Conservation (phyloP, 1,140 invertebrate genomes). For the Adelges cooleyi region DNA sequence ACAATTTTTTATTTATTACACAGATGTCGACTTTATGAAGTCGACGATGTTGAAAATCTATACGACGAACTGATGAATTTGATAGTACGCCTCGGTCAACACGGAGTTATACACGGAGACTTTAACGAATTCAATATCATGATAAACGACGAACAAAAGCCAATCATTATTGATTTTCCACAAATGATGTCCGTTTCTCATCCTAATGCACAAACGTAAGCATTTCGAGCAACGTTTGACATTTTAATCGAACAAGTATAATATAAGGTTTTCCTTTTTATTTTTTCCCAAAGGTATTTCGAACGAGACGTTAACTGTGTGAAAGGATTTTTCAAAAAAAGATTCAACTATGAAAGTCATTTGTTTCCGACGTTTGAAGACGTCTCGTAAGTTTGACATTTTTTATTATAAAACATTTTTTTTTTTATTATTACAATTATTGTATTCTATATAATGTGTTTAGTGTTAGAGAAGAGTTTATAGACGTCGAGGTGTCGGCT, state of each 20-base stretch:
- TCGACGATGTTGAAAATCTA: slow-evolving; percentile 63
- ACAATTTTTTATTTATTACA: no score
- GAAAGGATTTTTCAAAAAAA: slow-evolving; percentile 78
- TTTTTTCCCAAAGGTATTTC: slow-evolving; percentile 59
- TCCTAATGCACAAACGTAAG: slow-evolving; percentile 77
- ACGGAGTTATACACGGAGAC: slow-evolving; percentile 96
- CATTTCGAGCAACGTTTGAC: slow-evolving; percentile 10
- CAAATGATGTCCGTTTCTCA: slow-evolving; percentile 97
- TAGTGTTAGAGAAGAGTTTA: slow-evolving; percentile 58
- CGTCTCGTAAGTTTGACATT: slow-evolving; percentile 44
- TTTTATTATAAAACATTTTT: slow-evolving; percentile 30
- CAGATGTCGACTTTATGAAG: slow-evolving; percentile 69
- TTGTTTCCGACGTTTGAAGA: slow-evolving; percentile 76
- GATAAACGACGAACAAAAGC: slow-evolving; percentile 64
- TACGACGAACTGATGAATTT: slow-evolving; percentile 95
- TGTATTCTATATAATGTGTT: slow-evolving; percentile 27
- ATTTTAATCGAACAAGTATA: not conserved
- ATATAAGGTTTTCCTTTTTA: not conserved
- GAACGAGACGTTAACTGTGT: slow-evolving; percentile 91
- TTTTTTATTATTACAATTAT: not conserved
- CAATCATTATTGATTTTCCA: slow-evolving; percentile 95
- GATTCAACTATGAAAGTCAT: slow-evolving; percentile 86
- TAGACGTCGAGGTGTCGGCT: slow-evolving; percentile 82
- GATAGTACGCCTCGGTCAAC: slow-evolving; percentile 78
- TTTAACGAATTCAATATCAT: slow-evolving; percentile 99